Base-by-base conservation (phyloP, 2,797 vertebrate genomes). In the Cygnus olor region DNA sequence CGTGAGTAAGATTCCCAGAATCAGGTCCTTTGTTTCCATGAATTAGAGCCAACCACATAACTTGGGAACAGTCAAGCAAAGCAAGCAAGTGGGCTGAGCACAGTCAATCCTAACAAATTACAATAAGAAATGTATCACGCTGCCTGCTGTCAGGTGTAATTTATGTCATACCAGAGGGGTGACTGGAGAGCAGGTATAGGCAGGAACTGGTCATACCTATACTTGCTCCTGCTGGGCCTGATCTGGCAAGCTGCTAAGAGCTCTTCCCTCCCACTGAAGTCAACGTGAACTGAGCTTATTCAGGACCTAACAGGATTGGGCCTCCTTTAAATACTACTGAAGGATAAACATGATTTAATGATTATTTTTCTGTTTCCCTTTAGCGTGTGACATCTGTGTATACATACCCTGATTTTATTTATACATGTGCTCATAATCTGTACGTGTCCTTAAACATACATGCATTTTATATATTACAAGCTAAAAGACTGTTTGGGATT, bases 121-220 rank as follows among this genome's bases (percentile, higher is more conserved):
- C 91, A 95, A 2, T 8, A 38, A 71, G 87, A 47, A 70, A 71
- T 32, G 89, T 28, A 44, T 70, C 94, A 51, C 4, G 3, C 89
- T 90, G 87, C 73, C 57, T 88, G 83, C 93, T 89, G 90, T 34
- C 93, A 96, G 91, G 25, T 73, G 90, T 25, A 79, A 80, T 85
- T 32, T 60, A 40, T 83, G 25, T 85, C 93, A 94, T 79, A 63
- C 44, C 94, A 80, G 32, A 89, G 88, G 79, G 92, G 72, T 66
- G 88, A 76, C 94, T 63, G 85, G 36, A 22, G 78, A 93, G 93
- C 95, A 95, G 84, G 82, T 69, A 90, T 8, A 68, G 95, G 86
- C 95, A 95, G 93, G 76, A 85, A 44, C 80, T 91, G 95, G 10
- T 69, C 94, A 94, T n/a, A 73, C 57, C 88, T 38, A 27, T 87